These are phyloP conservation scores for Limnephilus rhombicus DNA, from an alignment of 2,888 invertebrate species.

Conservation along the genomic window DNA sequence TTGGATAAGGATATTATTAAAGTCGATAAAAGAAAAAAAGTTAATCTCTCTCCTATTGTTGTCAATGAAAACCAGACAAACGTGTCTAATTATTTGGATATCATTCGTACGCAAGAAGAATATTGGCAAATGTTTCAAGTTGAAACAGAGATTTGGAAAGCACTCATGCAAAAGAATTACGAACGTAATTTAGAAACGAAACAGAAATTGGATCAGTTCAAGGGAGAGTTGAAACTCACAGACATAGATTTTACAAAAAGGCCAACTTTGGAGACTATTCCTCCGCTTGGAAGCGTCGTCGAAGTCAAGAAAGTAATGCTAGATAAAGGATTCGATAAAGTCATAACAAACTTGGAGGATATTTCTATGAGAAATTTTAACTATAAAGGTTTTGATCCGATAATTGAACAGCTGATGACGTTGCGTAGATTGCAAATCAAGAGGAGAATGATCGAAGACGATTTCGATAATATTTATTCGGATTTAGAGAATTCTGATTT, in stretches of 20 bases:
- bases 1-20: slow-evolving; percentile 18
- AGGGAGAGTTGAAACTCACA: slow-evolving; percentile 73
- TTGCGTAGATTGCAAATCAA: slow-evolving; percentile 71
- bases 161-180: slow-evolving; percentile 74
- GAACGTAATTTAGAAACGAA: slow-evolving; percentile 76
- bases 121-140: slow-evolving; percentile 72
- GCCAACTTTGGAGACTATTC: slow-evolving; percentile 69
- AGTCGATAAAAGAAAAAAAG: slow-evolving; percentile 52
- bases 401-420: slow-evolving; percentile 74
- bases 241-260: slow-evolving; percentile 71
- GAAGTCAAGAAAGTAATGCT: slow-evolving; percentile 74
- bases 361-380: slow-evolving; percentile 76
- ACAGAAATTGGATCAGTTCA: slow-evolving; percentile 74
- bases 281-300: slow-evolving; percentile 75
- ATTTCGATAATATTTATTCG: slow-evolving; percentile 70
- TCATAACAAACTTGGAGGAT: slow-evolving; percentile 74
- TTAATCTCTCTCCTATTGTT: slow-evolving; percentile 40
- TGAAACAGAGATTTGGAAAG: slow-evolving; percentile 77
- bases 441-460: slow-evolving; percentile 70
- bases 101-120: slow-evolving; percentile 64
- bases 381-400: slow-evolving; percentile 76
- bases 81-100: slow-evolving; percentile 60
- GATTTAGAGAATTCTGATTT: slow-evolving; percentile 65
- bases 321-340: slow-evolving; percentile 75
- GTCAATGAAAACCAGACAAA: slow-evolving; percentile 22